These are phyloP conservation scores for Trichogramma pretiosum DNA, from an alignment of 1,140 invertebrate genomes.

Conservation along the genomic window DNA sequence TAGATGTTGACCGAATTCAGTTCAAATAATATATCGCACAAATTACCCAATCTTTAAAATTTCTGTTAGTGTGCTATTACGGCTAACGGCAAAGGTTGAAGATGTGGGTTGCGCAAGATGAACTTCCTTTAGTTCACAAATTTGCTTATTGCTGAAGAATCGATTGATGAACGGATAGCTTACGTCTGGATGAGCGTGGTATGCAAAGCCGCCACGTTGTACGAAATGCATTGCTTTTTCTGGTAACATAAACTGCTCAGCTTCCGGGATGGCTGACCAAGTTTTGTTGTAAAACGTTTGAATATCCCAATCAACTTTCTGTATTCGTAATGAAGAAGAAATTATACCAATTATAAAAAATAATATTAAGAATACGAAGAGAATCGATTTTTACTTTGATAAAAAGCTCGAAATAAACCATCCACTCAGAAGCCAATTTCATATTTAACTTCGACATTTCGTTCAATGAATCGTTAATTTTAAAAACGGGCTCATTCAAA, in stretches of 20 bases:
- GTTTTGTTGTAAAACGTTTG: neutral
- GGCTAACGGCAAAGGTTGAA: conserved; percentile 13
- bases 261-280: conserved; percentile 17
- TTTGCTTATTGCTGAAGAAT: conserved; percentile 19
- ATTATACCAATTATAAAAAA: no score
- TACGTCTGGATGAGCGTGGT: conserved; percentile 19
- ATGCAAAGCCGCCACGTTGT: conserved; percentile 17
- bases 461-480: conserved; percentile 35
- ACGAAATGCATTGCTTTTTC: conserved; percentile 18
- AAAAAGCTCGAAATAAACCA: conserved; percentile 29
- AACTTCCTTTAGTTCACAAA: conserved; percentile 23
- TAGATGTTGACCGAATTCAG: no score
- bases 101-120: conserved; percentile 7
- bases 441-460: conserved; percentile 27
- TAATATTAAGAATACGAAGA: no score
- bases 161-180: conserved; percentile 20
- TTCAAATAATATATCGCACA: no score
- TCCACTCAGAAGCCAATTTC: conserved; percentile 28
- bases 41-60: conserved; percentile 19
- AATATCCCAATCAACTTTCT: no score
- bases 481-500: conserved; percentile 31
- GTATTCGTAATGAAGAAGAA: no score
- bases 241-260: conserved; percentile 4
- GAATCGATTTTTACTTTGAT: conserved; percentile 25
- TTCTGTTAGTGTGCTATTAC: conserved; percentile 21